Base-by-base conservation (phyloP, 2,888 invertebrate species). In the Drosophila stalkeri region DNA sequence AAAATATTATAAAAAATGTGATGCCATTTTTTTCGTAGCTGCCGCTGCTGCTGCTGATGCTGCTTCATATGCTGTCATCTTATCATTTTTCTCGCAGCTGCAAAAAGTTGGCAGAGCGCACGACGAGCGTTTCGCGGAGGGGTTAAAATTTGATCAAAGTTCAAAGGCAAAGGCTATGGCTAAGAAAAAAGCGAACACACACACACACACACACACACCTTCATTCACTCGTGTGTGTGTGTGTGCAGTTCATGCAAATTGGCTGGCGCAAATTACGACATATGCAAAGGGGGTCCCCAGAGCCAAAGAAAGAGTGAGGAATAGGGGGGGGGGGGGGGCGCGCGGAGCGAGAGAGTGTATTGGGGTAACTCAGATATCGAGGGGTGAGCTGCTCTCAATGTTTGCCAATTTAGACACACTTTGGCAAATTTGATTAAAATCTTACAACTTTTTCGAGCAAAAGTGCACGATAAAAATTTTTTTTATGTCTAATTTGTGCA, bases 381-480 rank as follows among this genome's bases (percentile, higher is more conserved):
- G 49, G 69, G 63, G 60, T 41, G 64, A 16, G 47, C 68, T 55
- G n/a, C 44, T 44, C 64, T 65, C 71, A 51, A 74, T 71, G 70
- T 68, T 72, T 86, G 87, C 85, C 85, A 86, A 89, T 86, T 86
- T 89, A 81, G 84, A 89, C 82, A 86, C 89, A 89, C 82, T 86
- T 86, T 85, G 82, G 75, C 88, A 89, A 89, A 86, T 89, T 86
- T 86, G 86, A 89, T 89, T 86, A 86, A 89, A 86, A 87, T 89
- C 75, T 84, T 64, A 47, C 69, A 74, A 73, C 63, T 77, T 77
- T 61, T 46, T 33, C 16, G 33, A 27, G 49, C 59, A 60, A 72
- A 64, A 71, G 63, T 51, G 47, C 57, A 71, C 62, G 57, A 60
- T 71, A 57, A 75, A 11, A 49, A 31, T n/a, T 74, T 67, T 31